Evolutionary conservation across 2,113 vertebrate genomes (phyloP).

Genomic region (Plestiodon gilberti): DNA sequence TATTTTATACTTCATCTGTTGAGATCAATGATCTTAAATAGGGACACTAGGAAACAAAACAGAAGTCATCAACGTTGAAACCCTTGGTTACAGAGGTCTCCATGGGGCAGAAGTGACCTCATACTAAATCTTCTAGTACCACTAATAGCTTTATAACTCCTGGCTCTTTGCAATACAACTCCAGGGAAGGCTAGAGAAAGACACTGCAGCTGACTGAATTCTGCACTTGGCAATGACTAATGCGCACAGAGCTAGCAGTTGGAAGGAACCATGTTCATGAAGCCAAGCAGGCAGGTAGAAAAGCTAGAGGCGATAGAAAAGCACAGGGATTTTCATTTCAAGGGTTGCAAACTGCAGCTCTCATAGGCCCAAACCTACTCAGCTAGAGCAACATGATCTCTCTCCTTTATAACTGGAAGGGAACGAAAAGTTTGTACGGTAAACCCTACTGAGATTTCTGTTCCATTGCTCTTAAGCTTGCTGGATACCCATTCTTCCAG

Average conservation of each 20-base stretch:
- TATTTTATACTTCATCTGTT: too few species aligned
- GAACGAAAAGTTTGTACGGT: neutral
- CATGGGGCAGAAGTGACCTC: neutral
- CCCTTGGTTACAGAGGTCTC: neutral
- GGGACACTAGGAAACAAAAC: too few species aligned
- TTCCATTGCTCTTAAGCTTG: neutral
- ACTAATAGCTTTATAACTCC: neutral
- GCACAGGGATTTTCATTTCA: neutral
- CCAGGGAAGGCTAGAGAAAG: neutral
- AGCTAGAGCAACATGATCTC: neutral
- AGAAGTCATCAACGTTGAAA: neutral
- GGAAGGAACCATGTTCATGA: neutral
- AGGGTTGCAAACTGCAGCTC: neutral
- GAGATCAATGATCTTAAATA: neutral
- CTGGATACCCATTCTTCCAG: neutral
- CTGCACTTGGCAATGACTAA: neutral
- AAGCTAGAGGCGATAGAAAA: neutral
- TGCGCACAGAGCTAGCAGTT: neutral
- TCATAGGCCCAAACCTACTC: constrained; percentile 12
- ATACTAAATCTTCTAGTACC: neutral
- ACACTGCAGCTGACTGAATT: neutral
- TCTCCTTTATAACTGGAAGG: neutral
- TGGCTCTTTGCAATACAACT: neutral
- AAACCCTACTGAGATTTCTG: neutral
- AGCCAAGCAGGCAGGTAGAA: neutral